Conservation (phyloP, 1,140 invertebrate species). For the Myzus persicae region DNA sequence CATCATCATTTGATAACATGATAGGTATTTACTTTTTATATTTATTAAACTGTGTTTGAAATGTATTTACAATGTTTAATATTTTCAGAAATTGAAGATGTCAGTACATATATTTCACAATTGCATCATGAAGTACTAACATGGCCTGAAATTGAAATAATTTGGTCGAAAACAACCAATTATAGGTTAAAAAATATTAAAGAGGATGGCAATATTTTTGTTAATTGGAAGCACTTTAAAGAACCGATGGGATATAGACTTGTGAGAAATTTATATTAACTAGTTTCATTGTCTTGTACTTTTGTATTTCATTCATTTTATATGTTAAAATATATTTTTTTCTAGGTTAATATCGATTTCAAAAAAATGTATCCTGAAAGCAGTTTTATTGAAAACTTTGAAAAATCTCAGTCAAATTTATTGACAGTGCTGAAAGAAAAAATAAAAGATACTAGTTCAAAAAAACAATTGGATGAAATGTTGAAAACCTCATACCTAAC, state of each 20-base stretch:
- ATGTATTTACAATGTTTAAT: not conserved
- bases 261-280: not conserved
- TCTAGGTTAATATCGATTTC: not conserved
- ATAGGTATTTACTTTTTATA: not conserved
- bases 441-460: not conserved
- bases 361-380: not conserved
- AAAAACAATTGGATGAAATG: not conserved
- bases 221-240: slow-evolving; percentile 6
- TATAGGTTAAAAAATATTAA: not conserved
- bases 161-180: not conserved
- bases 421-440: not conserved
- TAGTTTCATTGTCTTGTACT: too few relatives aligned
- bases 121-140: not conserved
- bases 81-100: slow-evolving; percentile 8
- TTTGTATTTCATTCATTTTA: too few relatives aligned
- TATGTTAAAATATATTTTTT: not conserved
- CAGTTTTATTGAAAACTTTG: not conserved
- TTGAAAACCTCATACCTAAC: not conserved
- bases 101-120: not conserved
- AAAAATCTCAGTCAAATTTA: not conserved
- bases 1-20: not conserved
- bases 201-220: not conserved
- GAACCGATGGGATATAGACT: not conserved
- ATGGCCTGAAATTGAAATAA: not conserved
- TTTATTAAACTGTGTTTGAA: too few relatives aligned